phyloP scores from a whole-genome alignment of 2,113 vertebrate genomes.

The Tetraodon nigroviridis region DNA sequence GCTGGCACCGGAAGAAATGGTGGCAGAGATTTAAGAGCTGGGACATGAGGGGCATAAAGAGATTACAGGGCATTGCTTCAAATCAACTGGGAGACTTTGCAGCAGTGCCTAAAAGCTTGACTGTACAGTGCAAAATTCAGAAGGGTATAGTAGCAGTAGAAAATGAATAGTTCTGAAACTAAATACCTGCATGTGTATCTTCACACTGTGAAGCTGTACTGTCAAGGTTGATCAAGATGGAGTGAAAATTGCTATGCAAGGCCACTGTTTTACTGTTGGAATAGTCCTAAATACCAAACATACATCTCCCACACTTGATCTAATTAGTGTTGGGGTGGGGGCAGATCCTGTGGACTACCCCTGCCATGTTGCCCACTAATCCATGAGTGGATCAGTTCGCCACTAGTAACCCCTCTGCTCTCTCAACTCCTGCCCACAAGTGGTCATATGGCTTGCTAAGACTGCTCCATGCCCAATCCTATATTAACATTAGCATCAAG shows the following conservation, averaged over 20 bases:
- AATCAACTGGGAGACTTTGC: constrained; percentile 45
- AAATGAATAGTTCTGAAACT: background rate
- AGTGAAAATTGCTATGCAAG: background rate
- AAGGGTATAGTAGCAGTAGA: background rate
- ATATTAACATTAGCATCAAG: constrained; percentile 62
- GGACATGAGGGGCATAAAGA: constrained; percentile 24
- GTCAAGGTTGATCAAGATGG: too few relatives aligned
- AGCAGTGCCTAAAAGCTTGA: constrained; percentile 5
- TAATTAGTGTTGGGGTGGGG: constrained; percentile 28
- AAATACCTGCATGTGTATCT: background rate
- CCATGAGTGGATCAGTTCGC: constrained; percentile 33
- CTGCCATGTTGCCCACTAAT: constrained; percentile 48
- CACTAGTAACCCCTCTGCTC: constrained; percentile 8
- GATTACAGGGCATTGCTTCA: constrained; percentile 46
- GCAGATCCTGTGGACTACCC: constrained; percentile 3
- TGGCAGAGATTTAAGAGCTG: constrained; percentile 41
- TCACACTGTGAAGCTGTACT: too few relatives aligned
- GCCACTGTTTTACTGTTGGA: background rate
- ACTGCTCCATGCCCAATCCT: constrained; percentile 48
- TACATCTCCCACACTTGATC: constrained; percentile 14
- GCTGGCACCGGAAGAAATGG: constrained; percentile 53
- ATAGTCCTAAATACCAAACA: constrained; percentile 19
- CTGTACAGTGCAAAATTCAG: constrained; percentile 10
- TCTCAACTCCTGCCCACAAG: constrained; percentile 28
- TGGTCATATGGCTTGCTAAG: constrained; percentile 49